phyloP scores from a whole-genome alignment of 2,113 vertebrate species.

The Stegostoma tigrinum region DNA sequence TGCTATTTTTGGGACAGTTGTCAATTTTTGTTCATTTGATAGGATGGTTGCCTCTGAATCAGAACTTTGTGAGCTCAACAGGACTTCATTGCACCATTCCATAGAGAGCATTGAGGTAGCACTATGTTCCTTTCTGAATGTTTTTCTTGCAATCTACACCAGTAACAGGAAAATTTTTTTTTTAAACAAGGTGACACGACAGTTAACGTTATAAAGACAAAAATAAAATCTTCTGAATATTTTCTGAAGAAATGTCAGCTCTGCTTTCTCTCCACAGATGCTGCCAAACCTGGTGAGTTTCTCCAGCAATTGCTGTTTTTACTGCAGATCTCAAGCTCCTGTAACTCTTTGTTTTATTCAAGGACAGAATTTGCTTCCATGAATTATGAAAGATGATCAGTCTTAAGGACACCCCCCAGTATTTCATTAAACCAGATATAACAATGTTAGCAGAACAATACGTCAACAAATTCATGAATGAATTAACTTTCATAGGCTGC shows the following conservation, averaged over 20 bases:
- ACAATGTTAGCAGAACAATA: not conserved
- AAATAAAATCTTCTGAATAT: no score
- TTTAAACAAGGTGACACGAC: not conserved
- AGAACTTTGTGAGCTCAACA: no score
- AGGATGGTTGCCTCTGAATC: no score
- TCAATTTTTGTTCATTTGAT: no score
- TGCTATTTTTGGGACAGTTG: not conserved
- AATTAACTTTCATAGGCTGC: not conserved
- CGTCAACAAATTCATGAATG: not conserved
- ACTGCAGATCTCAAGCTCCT: no score
- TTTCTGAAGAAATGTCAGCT: no score
- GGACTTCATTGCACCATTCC: no score
- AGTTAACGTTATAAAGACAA: not conserved
- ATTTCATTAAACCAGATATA: not conserved
- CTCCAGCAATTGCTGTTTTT: no score
- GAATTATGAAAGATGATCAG: not conserved
- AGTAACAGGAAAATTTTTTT: not conserved
- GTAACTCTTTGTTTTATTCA: no score
- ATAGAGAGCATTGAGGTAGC: not conserved
- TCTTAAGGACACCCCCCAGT: not conserved
- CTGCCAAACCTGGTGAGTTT: no score
- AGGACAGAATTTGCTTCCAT: not conserved
- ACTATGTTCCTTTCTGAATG: not conserved
- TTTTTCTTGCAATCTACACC: not conserved
- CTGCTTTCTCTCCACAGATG: no score